These are phyloP conservation scores for Coccyzus lansbergi DNA, from an alignment of 2,797 vertebrate species.

Conservation along the genomic window DNA sequence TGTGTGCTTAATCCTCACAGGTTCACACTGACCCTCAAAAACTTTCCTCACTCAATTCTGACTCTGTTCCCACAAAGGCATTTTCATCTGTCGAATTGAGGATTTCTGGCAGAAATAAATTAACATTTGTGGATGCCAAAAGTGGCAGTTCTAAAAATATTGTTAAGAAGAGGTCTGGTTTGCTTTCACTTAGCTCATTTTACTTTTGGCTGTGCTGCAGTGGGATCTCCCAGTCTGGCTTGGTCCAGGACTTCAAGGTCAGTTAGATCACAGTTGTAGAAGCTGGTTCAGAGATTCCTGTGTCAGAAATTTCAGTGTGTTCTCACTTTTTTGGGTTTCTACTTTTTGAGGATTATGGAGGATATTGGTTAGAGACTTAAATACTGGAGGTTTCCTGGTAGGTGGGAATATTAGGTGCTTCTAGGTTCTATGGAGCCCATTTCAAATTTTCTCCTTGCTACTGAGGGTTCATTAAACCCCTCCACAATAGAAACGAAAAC, in stretches of 20 bases:
- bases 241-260: background rate
- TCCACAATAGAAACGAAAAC: background rate
- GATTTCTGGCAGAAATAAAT: conserved; percentile 1
- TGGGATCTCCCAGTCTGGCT: background rate
- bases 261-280: background rate
- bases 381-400: background rate
- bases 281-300: background rate
- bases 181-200: background rate
- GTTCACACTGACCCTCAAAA: background rate
- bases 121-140: background rate
- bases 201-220: background rate
- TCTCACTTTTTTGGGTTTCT: background rate
- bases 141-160: background rate
- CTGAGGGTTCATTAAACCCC: background rate
- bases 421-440: background rate
- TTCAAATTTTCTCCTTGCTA: background rate
- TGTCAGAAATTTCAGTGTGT: background rate
- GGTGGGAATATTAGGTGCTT: background rate
- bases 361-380: background rate
- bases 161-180: background rate
- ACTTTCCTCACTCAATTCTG: background rate
- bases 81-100: background rate
- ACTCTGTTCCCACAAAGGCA: background rate
- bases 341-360: background rate
- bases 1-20: background rate